Evolutionary conservation across 2,113 vertebrate species (phyloP).

Genomic region (Brachionichthys hirsutus): DNA sequence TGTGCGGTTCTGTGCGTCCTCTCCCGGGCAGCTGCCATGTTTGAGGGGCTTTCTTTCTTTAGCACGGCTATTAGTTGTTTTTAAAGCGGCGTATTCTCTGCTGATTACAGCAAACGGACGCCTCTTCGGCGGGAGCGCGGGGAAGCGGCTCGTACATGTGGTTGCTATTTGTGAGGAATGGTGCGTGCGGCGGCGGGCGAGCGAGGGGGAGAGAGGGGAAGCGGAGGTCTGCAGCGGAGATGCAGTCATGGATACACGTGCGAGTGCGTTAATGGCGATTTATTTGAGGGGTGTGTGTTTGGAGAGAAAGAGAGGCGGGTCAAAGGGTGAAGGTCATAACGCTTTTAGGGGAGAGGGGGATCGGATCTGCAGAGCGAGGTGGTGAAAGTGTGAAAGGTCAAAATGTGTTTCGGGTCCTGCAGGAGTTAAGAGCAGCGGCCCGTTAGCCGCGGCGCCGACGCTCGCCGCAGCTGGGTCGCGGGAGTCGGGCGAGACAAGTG

Average conservation of each 20-base stretch:
- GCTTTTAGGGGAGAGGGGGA: conserved; percentile 59
- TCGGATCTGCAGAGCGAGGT: conserved; percentile 47
- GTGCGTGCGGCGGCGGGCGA: conserved; percentile 78
- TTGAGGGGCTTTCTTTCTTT: conserved; percentile 48
- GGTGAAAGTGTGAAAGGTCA: conserved; percentile 61
- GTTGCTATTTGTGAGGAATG: conserved; percentile 95
- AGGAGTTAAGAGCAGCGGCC: conserved; percentile 19
- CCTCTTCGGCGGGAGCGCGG: conserved; percentile 80
- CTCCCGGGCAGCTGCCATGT: conserved; percentile 44
- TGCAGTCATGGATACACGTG: conserved; percentile 74
- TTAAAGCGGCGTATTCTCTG: conserved; percentile 89
- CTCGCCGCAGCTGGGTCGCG: conserved; percentile 40
- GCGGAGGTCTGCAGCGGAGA: conserved; percentile 82
- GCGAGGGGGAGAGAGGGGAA: conserved; percentile 79
- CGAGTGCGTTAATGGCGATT: conserved; percentile 48
- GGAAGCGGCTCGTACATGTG: conserved; percentile 87
- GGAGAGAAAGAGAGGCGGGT: conserved; percentile 39
- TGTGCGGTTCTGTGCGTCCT: conserved; percentile 29
- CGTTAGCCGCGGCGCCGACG: conserved; percentile 18
- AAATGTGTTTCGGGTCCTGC: conserved; percentile 45
- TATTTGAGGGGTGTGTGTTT: conserved; percentile 29
- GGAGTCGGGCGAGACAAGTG: conserved; percentile 34
- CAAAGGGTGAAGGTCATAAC: conserved; percentile 62
- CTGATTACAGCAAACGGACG: conserved; percentile 95
- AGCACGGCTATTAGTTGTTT: conserved; percentile 83